A percentile compares a stretch with the other conserved stretches of the same genome.
Conservation (phyloP, 2,888 invertebrate species). For the Tetrapedia diversipes region DNA sequence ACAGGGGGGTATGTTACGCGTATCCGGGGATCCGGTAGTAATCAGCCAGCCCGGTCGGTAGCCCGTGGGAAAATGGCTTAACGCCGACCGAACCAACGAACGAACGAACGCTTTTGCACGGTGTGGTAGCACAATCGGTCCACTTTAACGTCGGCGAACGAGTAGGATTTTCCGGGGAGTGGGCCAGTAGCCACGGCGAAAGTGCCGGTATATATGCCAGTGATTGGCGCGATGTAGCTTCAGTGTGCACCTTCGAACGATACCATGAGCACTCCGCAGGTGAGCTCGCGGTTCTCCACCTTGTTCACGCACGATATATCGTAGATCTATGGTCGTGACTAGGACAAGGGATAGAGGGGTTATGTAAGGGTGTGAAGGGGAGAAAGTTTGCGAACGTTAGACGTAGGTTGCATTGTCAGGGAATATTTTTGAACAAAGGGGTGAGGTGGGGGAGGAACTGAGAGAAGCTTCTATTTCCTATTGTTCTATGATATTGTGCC, state of each 20-base stretch:
- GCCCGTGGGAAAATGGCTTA: conserved; percentile 72
- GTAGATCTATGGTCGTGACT: not conserved
- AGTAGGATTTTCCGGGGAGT: conserved; percentile 76
- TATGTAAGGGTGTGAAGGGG: conserved; percentile 40
- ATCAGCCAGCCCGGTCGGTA: conserved; percentile 46
- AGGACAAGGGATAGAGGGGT: conserved; percentile 24
- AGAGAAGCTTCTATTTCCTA: conserved; percentile 1
- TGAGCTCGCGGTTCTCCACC: conserved; percentile 70
- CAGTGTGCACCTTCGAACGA: conserved; percentile 79
- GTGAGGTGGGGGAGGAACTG: too few relatives aligned
- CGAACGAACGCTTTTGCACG: conserved; percentile 42
- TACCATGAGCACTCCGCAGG: conserved; percentile 78
- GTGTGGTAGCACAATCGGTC: conserved; percentile 63
- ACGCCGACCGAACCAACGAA: conserved; percentile 26
- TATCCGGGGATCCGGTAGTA: conserved; percentile 64
- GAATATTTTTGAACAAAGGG: not conserved
- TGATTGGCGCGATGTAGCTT: conserved; percentile 77
- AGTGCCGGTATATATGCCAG: conserved; percentile 81
- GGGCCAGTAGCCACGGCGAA: conserved; percentile 76
- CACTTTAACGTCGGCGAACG: conserved; percentile 65
- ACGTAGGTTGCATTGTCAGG: conserved; percentile 13
- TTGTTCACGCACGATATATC: conserved; percentile 9
- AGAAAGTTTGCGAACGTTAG: conserved; percentile 41
- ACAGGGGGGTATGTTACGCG: conserved; percentile 50
- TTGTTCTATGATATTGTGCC: conserved; percentile 11